Percentiles rank a stretch among this genome's conserved stretches.
Conservation (phyloP, 2,797 vertebrate genomes). For the Rhinogobio ventralis region DNA sequence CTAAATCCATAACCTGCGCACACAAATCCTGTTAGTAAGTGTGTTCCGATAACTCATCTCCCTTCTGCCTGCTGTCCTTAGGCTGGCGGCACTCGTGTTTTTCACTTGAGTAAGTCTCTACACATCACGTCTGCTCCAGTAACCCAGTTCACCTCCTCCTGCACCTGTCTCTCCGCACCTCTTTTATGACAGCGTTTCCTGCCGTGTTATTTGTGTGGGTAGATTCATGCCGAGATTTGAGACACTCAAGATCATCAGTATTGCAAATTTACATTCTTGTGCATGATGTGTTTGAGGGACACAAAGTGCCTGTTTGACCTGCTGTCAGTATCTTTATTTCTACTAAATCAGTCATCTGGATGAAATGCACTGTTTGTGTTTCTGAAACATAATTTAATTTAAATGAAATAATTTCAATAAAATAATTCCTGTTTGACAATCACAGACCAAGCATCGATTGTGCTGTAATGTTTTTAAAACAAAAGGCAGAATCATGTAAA, state of each 20-base stretch:
- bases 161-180: neutral
- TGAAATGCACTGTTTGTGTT: neutral
- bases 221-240: neutral
- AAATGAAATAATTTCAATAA: neutral
- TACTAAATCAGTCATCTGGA: no score
- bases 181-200: constrained; percentile 4
- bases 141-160: constrained; percentile 16
- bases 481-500: neutral
- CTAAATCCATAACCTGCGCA: neutral
- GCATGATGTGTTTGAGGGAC: neutral
- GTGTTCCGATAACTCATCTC: neutral
- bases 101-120: constrained; percentile 18
- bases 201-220: neutral
- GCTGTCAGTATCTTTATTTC: neutral
- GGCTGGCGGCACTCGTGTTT: neutral
- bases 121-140: constrained; percentile 29
- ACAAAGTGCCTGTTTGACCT: neutral
- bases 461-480: neutral
- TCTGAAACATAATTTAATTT: no score
- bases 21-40: neutral
- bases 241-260: neutral
- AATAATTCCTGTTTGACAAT: neutral
- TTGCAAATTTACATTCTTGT: neutral
- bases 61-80: neutral
- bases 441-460: neutral